Base-by-base conservation (phyloP, 2,113 vertebrate species). In the Catagonus wagneri region DNA sequence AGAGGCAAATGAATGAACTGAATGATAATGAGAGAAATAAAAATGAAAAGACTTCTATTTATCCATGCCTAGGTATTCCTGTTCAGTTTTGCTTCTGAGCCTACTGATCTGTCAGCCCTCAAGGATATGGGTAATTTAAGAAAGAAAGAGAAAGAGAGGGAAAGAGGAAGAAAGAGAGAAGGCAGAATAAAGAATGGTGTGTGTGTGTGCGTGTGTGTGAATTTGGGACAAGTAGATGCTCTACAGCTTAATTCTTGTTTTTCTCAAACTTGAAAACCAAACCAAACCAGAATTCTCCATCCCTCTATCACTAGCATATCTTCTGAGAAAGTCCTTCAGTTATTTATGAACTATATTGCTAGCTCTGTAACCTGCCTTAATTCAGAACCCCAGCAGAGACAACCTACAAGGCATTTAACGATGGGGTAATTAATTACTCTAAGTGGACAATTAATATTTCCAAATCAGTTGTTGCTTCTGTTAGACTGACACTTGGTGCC, bases 71-170 rank as follows among this genome's bases (percentile, higher is more conserved):
- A 34, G 15, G n/a, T 1, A 75, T 88, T 34, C 44, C 65, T 80
- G 44, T 71, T 91, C 83, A 50, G 54, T 86, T 36, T 61, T 44
- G 4, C 84, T 96, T 87, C 32, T 93, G 60, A 92, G 56, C 85
- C 25, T 36, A 68, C 52, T 78, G 19, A 66, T 63, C 69, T 87
- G 19, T 61, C 79, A 75, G 2, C 23, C 39, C 27, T 88, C 34
- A 58, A 75, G 39, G 44, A 58, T 34, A 32, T 2, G 56, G 16
- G 13, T 58, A 25, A 85, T 36, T n/a, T 52, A 91, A 39, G 13
- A 32, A 13, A 71, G 63, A 74, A 50, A 25, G 10, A 52, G 63
- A 68, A 25, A 39, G 54, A 29, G 25, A 78, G 14, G 13, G 39
- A n/a, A 13, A 32, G 52, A 19, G 20, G 72, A 8, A 23, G 15